Evolutionary conservation across 2,113 vertebrate species (phyloP).

Genomic region (Platycercus adscitus): DNA sequence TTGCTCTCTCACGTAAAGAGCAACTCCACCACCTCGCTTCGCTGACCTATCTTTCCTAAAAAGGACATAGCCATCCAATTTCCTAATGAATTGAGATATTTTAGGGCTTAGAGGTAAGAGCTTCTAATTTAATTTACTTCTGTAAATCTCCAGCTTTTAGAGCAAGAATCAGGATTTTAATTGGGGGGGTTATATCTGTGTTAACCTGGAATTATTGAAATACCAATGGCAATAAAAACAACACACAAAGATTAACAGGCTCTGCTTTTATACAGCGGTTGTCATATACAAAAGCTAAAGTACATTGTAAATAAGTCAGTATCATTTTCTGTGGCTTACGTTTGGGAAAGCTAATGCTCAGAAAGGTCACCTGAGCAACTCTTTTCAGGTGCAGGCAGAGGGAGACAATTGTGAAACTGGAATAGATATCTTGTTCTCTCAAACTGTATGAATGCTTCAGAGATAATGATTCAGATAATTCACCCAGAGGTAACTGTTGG

Average conservation of each 20-base stretch:
- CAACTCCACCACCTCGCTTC: no score
- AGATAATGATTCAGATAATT: not conserved
- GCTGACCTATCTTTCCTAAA: no score
- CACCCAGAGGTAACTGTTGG: not conserved
- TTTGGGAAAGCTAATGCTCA: not conserved
- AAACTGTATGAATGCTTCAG: not conserved
- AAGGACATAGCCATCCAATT: no score
- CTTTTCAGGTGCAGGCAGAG: not conserved
- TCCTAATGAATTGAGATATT: not conserved
- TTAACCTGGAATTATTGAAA: not conserved
- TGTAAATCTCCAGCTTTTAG: not conserved
- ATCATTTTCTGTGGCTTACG: not conserved
- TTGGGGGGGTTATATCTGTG: not conserved
- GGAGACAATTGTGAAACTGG: not conserved
- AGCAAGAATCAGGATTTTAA: not conserved
- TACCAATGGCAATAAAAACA: not conserved
- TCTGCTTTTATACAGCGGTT: fast-evolving
- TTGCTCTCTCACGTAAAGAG: no score
- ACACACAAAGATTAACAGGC: not conserved
- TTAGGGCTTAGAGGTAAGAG: not conserved
- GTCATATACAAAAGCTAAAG: not conserved
- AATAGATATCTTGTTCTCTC: not conserved
- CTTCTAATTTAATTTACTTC: not conserved
- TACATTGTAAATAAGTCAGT: not conserved
- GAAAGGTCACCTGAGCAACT: not conserved